Evolutionary conservation across 2,797 vertebrate species (phyloP), one percentile per base, ranked within the genome.

Genomic region (Lemur catta): DNA sequence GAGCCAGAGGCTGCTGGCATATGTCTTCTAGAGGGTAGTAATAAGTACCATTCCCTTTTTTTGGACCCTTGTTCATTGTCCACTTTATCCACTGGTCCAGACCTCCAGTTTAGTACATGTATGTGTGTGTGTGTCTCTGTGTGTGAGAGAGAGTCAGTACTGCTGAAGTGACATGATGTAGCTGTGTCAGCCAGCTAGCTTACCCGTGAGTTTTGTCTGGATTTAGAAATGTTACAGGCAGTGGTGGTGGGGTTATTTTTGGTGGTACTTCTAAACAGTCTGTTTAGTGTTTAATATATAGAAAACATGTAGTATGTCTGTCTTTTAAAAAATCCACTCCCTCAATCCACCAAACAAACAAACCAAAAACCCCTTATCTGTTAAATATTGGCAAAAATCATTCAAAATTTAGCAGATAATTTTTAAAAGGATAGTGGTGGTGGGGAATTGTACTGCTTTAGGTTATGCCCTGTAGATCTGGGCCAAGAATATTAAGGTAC

Each of bases 1-100:
- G 97, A 96, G 74, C 71, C 95, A 88, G 69, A 85, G 7, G 57
- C 72, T 96, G 72, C 94, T 95, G 94, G 75, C 50, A 71, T n/a
- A 10, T 81, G 22, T 95, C 43, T 90, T 72, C 22, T 94, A 79
- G 84, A 87, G 55, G 48, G 71, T 71, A 91, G 80, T 84, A 67
- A 71, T 79, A 82, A 74, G 10, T 74, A 10, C 24, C 33, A 28
- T 76, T 91, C 43, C 18, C 30, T 17, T 22, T 65, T 69, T 89
- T 67, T 81, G 63, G 72, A 78, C 50, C 48, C 33, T 55, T 72
- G 43, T 82, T 69, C 28, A 26, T 65, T 84, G 52, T 55, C n/a
- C 28, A 13, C 46, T 95, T 78, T 86, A 57, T 50, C 33, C 20
- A 52, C 61, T 61, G 24, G 46, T 59, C 33, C 11, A 52, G 48